A percentile compares a stretch with the other conserved stretches of the same genome.
These are phyloP conservation scores for Scaptomyza graminum DNA, from an alignment of 1,140 invertebrate genomes.

Conservation along the genomic window DNA sequence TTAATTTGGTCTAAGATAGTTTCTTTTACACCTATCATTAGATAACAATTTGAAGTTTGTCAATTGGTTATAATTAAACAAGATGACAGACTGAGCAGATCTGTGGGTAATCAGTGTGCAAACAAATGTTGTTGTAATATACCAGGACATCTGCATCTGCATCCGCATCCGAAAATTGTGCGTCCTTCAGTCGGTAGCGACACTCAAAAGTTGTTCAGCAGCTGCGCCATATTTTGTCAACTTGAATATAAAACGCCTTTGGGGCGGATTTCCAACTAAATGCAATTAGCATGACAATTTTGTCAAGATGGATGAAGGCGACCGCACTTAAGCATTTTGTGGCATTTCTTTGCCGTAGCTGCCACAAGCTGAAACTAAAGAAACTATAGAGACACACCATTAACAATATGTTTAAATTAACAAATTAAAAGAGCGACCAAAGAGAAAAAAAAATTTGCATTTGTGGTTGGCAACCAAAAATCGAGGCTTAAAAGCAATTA, in stretches of 20 bases:
- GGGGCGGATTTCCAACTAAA: slow-evolving; percentile 48
- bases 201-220: slow-evolving; percentile 33
- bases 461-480: slow-evolving; percentile 22
- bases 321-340: slow-evolving; percentile 39
- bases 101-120: slow-evolving; percentile 10
- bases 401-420: slow-evolving; percentile 18
- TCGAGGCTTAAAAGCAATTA: slow-evolving; percentile 11
- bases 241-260: slow-evolving; percentile 56
- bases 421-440: slow-evolving; percentile 44
- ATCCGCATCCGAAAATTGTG: slow-evolving; percentile 15
- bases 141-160: slow-evolving; percentile 13
- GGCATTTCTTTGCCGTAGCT: slow-evolving; percentile 7
- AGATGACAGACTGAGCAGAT: slow-evolving; percentile 3
- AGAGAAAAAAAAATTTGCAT: slow-evolving; percentile 44
- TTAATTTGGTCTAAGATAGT: too few species aligned
- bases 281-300: slow-evolving; percentile 72
- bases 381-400: neutral
- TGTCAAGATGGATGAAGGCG: slow-evolving; percentile 1
- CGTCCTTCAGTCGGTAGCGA: slow-evolving; percentile 30
- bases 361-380: neutral
- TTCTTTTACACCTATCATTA: neutral
- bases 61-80: slow-evolving; percentile 24
- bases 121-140: slow-evolving; percentile 11
- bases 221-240: slow-evolving; percentile 43
- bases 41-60: slow-evolving; percentile 3